Conservation (phyloP, 2,797 vertebrate genomes). For the Melanotaenia pygmaea region DNA sequence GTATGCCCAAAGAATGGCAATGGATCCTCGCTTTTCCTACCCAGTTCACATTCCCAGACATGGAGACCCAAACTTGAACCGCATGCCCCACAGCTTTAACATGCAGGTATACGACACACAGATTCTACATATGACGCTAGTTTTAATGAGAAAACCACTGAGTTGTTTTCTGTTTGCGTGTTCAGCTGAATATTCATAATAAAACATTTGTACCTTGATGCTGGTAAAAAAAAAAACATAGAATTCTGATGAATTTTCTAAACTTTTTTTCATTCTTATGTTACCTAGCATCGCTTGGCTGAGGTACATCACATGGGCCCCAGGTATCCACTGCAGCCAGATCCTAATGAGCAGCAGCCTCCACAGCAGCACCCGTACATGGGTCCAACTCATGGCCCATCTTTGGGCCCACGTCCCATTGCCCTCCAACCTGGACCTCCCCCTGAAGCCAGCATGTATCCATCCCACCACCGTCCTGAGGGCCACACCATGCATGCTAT, state of each 20-base stretch:
- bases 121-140: neutral
- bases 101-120: conserved; percentile 85
- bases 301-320: conserved; percentile 84
- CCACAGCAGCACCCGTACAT: conserved; percentile 80
- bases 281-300: conserved; percentile 82
- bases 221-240: neutral
- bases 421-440: conserved; percentile 86
- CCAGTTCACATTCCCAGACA: conserved; percentile 85
- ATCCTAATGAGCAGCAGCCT: conserved; percentile 74
- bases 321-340: conserved; percentile 79
- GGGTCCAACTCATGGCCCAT: conserved; percentile 84
- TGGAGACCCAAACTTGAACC: conserved; percentile 83
- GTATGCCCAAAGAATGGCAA: conserved; percentile 83
- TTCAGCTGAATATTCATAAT: neutral
- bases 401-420: conserved; percentile 85
- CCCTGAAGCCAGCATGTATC: conserved; percentile 86
- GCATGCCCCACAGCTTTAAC: conserved; percentile 81
- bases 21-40: conserved; percentile 84
- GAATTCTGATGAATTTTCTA: neutral
- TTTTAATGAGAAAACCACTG: too few species aligned
- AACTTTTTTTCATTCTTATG: neutral
- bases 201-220: neutral
- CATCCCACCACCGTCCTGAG: conserved; percentile 81
- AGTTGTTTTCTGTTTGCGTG: neutral
- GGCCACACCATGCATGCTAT: conserved; percentile 75